A percentile compares a stretch with the other conserved stretches of the same genome.
These are phyloP conservation scores for Scaptomyza montana DNA, from an alignment of 1,140 invertebrate genomes.

Conservation along the genomic window DNA sequence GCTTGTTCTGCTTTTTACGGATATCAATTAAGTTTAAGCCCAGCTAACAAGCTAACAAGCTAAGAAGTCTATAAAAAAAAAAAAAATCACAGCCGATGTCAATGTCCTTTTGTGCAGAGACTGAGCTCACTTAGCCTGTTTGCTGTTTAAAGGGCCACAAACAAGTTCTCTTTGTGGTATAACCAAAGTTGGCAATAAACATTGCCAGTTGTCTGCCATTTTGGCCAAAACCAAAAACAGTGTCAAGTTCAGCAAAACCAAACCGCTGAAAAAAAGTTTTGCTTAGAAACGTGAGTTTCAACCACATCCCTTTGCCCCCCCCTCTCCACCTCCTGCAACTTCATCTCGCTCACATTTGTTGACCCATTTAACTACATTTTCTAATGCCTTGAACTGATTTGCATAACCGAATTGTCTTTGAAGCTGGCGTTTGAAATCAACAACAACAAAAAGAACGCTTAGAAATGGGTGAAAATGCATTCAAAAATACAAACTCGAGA, in stretches of 20 bases:
- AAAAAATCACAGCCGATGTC: constrained; percentile 57
- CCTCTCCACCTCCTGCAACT: not conserved
- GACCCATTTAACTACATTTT: constrained; percentile 76
- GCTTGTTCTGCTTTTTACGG: constrained; percentile 45
- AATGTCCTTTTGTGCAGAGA: constrained; percentile 59
- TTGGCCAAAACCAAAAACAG: constrained; percentile 23
- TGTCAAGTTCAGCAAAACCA: constrained; percentile 37
- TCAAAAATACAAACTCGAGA: constrained; percentile 12
- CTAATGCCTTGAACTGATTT: constrained; percentile 41
- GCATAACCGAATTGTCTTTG: constrained; percentile 42
- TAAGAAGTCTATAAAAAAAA: constrained; percentile 13
- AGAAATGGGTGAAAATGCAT: constrained; percentile 60
- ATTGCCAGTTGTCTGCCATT: not conserved
- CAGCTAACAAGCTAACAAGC: constrained; percentile 7
- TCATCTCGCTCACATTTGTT: constrained; percentile 12
- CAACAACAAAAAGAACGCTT: too few relatives aligned
- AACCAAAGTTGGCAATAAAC: not conserved
- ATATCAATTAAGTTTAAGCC: constrained; percentile 47
- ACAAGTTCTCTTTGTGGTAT: constrained; percentile 15
- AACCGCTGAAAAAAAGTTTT: not conserved
- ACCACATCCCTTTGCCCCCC: not conserved
- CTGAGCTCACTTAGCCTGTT: not conserved
- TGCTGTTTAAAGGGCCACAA: constrained; percentile 22
- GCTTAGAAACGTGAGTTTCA: not conserved
- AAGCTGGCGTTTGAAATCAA: constrained; percentile 59